Base-by-base conservation (phyloP, 2,888 invertebrate species). In the Prosopocoilus inquinatus region DNA sequence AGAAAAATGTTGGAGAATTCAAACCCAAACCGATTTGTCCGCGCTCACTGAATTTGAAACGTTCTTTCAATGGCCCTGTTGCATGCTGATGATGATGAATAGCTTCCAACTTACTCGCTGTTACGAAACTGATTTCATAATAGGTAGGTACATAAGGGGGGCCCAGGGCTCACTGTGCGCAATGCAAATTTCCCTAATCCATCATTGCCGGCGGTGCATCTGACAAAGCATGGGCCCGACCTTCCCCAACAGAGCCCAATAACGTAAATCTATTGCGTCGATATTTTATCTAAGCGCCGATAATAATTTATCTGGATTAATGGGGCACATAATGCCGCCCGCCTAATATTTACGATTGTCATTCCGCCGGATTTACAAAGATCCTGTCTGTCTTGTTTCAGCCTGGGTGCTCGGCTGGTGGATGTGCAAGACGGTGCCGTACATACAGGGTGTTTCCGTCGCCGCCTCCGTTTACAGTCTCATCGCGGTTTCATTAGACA, bases 401-500 rank as follows among this genome's bases (percentile, higher is more conserved):
- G 94, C 94, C 41, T 97, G 96, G 96, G 89, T 95, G 70, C 85
- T 96, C 36, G 96, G 96, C 50, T 89, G 91, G 88, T 85, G 90
- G 81, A 92, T 96, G 90, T 97, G 97, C 81, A 94, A 96, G 79
- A 89, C 93, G 15, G 95, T 96, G 50, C 94, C 96, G 3, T 97
- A 95, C 78, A 90, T 96, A 67, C 96, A 96, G 78, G 94, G 95
- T 20, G 88, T 96, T 44, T 94, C 95, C 0, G 95, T 96, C 9
- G 94, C 94, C 39, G 96, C 96, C 9, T 96, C 95, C 5, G 94
- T 96, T 62, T 94, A 96, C 83, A 96, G 96, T 69, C 83, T 97
- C 50, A 94, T 96, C 51, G 94, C 95, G 8, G 95, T 96, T 12
- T 94, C 96, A 59, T 81, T 96, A 55, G 96, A 97, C 82, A 89